These are phyloP conservation scores for Acanthosepion esculentum DNA, from an alignment of 2,888 invertebrate genomes.

Conservation along the genomic window DNA sequence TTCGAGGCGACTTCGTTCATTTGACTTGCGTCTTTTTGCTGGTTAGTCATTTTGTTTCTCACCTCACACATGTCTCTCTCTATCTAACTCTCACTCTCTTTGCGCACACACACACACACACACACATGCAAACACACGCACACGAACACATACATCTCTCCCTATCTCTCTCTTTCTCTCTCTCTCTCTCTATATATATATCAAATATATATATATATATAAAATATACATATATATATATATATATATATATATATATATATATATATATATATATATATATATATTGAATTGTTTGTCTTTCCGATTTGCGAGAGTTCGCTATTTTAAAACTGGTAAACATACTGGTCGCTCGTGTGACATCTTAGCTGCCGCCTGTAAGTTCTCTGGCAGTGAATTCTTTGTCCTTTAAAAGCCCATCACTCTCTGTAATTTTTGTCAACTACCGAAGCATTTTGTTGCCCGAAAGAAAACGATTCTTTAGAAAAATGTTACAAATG, in stretches of 20 bases:
- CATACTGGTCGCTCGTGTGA: no score
- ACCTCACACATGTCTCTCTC: not conserved
- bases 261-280: no score
- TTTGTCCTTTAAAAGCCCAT: not conserved
- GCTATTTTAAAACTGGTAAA: not conserved
- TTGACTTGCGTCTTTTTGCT: not conserved
- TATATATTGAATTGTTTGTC: not conserved
- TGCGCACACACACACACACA: no score
- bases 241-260: no score
- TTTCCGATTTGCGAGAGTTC: not conserved
- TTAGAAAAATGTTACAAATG: no score
- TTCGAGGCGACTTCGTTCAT: not conserved
- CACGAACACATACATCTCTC: no score
- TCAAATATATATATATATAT: no score
- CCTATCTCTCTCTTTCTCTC: no score
- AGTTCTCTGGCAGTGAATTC: not conserved
- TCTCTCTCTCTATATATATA: no score
- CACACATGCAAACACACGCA: no score
- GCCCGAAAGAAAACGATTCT: not conserved
- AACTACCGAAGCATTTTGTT: not conserved
- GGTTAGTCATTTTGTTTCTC: not conserved
- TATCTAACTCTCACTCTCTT: not conserved
- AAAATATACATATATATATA: no score
- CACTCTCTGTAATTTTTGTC: not conserved
- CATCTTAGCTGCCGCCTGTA: not conserved